Base-by-base conservation (phyloP, 2,888 invertebrate genomes). In the Acrobasis consociella region DNA sequence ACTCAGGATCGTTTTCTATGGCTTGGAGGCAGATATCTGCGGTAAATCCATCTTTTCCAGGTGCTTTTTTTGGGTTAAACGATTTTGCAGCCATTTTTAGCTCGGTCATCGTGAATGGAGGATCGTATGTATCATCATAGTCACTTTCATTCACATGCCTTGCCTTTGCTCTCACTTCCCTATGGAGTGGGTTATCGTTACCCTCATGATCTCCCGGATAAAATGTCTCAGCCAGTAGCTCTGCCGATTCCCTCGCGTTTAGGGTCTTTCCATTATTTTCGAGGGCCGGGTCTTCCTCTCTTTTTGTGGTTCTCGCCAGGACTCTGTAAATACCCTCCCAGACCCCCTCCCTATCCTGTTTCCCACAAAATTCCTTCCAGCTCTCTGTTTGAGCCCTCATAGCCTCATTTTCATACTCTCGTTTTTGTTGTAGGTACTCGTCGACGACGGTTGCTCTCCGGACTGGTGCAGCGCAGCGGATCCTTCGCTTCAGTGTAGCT, bases 401-500 rank as follows among this genome's bases (percentile, higher is more conserved):
- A 0, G 38, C 49, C 2, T 16, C 60, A 1, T 5, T 11, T 22
- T 63, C 59, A 37, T 63, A 63, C 2, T 13, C 10, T 7, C 49
- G n/a, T 53, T 59, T 53, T 0, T 5, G 9, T 13, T 49, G 9
- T 38, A 59, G 51, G 52, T 63, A 63, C 10, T 53, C 22, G 0
- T 53, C 53, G 0, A 63, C 38, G 0, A 59, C 63, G 9, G 0
- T 10, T 1, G 13, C 0, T 49, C 52, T 59, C 1, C 63, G 39
- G n/a, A 62, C 22, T 0, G 62, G 63, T 0, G 72, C 66, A 7
- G 72, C 69, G 11, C 63, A 62, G 1, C 62, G 16, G 50, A 71
- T 63, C n/a, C 69, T 62, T 2, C 69, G 51, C 37, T 63, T 69
- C 49, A n/a, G 60, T 1, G 63, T 67, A 51, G 56, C 31, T 9